Base-by-base conservation (phyloP, 2,888 invertebrate species). In the Elaeidobius kamerunicus region DNA sequence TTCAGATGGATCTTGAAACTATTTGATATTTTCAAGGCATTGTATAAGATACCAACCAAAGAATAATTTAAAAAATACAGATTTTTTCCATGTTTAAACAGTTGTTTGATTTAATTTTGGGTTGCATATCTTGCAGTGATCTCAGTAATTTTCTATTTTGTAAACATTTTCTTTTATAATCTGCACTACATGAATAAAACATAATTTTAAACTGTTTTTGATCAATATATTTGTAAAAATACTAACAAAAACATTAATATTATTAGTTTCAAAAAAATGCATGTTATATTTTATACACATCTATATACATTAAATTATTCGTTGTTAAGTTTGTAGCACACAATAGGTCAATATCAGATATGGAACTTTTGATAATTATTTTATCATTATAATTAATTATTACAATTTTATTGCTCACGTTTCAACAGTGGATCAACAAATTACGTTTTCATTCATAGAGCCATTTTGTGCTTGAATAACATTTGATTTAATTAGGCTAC, bases 291-390 rank as follows among this genome's bases (percentile, higher is more conserved):
- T 58, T 65, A 64, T 66, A 66, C 65, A 67, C 66, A 67, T 63
- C 62, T 68, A 68, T 68, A 60, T 67, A 68, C 67, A 67, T 52
- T 63, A 45, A 43, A 63, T 63, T 61, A 63, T 67, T 67, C 64
- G 63, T 66, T 66, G 67, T 67, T 67, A 66, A 62, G 51, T 59
- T 59, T 61, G 58, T 61, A 62, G 60, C 65, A 65, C 65, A 65
- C 65, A 63, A 46, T n/a, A n/a, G n/a, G 18, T 42, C 52, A 58
- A 52, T 61, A 39, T 58, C 23, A 14, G 40, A 20, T 17, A 58
- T 61, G 61, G 60, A 63, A 63, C 58, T 61, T 63, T 60, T 62
- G 61, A 63, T 58, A 61, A 61, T 15, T 28, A 45, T 51, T 30
- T 42, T 32, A n/a, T 6, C n/a, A 36, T 32, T 7, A 18, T 32